Evolutionary conservation across 1,140 invertebrate species (phyloP).

Genomic region (Sycophila sp.): DNA sequence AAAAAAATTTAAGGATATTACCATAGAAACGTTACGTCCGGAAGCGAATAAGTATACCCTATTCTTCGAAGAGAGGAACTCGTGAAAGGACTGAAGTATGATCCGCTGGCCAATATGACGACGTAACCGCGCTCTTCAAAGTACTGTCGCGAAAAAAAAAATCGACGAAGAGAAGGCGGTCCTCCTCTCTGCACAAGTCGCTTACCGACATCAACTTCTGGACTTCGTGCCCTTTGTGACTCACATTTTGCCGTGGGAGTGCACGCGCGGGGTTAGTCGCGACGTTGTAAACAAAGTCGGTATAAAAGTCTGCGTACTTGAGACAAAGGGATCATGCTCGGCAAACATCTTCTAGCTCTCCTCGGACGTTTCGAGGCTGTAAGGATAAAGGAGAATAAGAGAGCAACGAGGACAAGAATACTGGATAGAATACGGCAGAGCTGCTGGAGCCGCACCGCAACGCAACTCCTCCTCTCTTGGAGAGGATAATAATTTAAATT

Average conservation of each 20-base stretch:
- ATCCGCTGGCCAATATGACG: neutral
- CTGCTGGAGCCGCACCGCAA: neutral
- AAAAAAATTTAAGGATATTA: no score
- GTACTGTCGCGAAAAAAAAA: neutral
- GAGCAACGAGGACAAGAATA: neutral
- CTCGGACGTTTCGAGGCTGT: neutral
- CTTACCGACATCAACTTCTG: constrained; percentile 23
- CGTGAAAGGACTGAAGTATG: neutral
- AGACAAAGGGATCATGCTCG: constrained; percentile 17
- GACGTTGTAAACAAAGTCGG: constrained; percentile 19
- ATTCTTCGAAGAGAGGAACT: no score
- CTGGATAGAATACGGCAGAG: neutral
- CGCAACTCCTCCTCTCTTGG: no score
- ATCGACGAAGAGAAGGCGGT: neutral
- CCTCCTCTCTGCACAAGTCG: neutral
- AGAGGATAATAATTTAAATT: no score
- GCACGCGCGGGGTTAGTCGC: neutral
- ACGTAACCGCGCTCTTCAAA: neutral
- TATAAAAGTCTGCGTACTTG: constrained; percentile 21
- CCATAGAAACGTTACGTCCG: no score
- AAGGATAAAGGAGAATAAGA: neutral
- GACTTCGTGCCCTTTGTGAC: neutral
- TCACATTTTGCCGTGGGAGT: neutral
- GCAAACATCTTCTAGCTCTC: constrained; percentile 3
- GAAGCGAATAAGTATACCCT: no score